A percentile compares a stretch with the other conserved stretches of the same genome.
Conservation (phyloP, 2,113 vertebrate genomes). For the Perognathus longimembris region DNA sequence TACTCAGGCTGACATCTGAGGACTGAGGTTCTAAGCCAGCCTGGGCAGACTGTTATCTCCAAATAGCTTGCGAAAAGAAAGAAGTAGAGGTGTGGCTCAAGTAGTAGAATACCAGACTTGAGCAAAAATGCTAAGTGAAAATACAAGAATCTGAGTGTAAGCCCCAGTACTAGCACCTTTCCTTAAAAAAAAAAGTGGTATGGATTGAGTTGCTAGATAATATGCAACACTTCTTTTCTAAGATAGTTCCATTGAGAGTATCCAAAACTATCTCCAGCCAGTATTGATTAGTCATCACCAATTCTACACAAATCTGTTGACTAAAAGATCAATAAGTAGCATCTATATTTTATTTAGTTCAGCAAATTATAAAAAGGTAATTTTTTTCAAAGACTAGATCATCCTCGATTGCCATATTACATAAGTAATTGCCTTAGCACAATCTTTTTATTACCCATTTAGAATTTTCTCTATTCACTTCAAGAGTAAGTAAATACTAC, state of each 20-base stretch:
- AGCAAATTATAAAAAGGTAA: constrained; percentile 40
- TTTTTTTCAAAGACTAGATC: constrained; percentile 44
- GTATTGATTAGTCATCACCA: not conserved
- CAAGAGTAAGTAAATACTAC: constrained; percentile 33
- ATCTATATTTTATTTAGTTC: constrained; percentile 4
- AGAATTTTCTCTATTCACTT: constrained; percentile 55
- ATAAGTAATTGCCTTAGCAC: constrained; percentile 43
- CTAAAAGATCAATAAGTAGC: constrained; percentile 45
- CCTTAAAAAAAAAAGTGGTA: not conserved
- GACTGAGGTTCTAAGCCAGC: no score
- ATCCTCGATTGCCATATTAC: not conserved
- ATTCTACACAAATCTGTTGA: constrained; percentile 47
- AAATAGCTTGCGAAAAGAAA: no score
- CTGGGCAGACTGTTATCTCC: no score
- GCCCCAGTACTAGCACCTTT: no score
- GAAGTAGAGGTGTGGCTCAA: no score
- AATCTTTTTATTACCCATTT: constrained; percentile 40
- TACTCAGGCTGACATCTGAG: no score
- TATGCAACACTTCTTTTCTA: constrained; percentile 47
- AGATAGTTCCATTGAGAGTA: constrained; percentile 26
- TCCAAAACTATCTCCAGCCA: constrained; percentile 28
- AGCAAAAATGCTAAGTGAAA: no score
- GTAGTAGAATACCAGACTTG: no score
- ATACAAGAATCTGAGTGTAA: no score
- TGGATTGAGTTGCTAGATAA: no score